These are phyloP conservation scores for Lagopus muta DNA, from an alignment of 2,113 vertebrate genomes.

Conservation along the genomic window DNA sequence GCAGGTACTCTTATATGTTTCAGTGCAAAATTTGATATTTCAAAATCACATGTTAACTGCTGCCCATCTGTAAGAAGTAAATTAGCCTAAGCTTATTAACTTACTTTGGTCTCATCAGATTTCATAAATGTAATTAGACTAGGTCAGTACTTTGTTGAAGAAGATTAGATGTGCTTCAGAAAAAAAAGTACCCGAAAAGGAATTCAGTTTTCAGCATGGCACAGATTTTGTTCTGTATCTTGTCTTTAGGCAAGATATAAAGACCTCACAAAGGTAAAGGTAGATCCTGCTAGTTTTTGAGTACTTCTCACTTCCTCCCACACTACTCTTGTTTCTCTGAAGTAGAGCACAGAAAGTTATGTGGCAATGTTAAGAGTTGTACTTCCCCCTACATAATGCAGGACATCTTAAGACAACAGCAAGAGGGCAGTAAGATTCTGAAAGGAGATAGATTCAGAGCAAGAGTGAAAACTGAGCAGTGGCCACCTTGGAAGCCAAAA, in stretches of 20 bases:
- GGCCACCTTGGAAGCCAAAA: neutral
- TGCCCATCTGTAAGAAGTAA: neutral
- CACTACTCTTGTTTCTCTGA: neutral
- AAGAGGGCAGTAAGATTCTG: neutral
- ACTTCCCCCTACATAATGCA: neutral
- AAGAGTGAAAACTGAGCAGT: neutral
- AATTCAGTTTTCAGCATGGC: neutral
- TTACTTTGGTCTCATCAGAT: neutral
- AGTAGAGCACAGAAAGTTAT: neutral
- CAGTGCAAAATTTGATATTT: neutral
- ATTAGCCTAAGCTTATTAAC: neutral
- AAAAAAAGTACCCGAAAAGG: neutral
- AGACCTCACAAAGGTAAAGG: constrained; percentile 9
- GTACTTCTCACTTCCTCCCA: neutral
- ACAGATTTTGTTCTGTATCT: neutral
- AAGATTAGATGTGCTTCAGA: neutral
- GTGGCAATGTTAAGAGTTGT: neutral
- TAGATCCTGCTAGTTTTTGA: neutral
- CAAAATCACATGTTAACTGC: neutral
- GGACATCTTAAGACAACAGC: neutral
- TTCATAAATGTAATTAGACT: neutral
- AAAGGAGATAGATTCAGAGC: neutral
- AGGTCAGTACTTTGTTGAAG: neutral
- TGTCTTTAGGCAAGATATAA: neutral
- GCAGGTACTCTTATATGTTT: neutral